These are phyloP conservation scores for Acrocephalus kingi DNA, from an alignment of 2,113 vertebrate species.

Conservation along the genomic window DNA sequence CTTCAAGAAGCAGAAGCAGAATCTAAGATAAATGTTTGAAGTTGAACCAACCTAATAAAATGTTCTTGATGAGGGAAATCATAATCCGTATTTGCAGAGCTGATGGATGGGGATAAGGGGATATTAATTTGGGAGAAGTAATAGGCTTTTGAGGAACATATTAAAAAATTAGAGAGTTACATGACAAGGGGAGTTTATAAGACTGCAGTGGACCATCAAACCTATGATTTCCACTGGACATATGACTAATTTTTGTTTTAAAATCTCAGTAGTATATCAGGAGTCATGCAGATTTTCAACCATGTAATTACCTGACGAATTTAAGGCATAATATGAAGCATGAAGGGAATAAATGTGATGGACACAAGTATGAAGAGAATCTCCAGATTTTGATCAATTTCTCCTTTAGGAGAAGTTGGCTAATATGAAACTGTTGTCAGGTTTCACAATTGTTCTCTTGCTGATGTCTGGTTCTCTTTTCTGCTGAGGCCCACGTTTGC, in stretches of 20 bases:
- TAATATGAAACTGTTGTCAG: neutral
- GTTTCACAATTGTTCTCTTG: neutral
- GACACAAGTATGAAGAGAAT: neutral
- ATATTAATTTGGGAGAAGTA: neutral
- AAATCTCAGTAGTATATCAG: neutral
- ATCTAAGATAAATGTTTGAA: neutral
- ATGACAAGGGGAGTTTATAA: neutral
- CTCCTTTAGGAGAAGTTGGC: neutral
- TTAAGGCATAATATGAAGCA: neutral
- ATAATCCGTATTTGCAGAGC: neutral
- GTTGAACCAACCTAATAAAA: neutral
- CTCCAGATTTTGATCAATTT: neutral
- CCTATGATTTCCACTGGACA: neutral
- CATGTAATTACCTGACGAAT: neutral
- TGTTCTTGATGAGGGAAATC: neutral
- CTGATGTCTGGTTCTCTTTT: neutral
- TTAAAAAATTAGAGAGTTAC: neutral
- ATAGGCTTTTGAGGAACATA: neutral
- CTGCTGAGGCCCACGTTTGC: neutral
- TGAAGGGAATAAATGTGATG: neutral
- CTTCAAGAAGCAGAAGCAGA: neutral
- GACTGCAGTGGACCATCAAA: neutral
- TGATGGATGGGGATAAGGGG: neutral
- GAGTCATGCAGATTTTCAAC: neutral
- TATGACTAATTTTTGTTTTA: neutral